Evolutionary conservation across 2,113 vertebrate genomes (phyloP).

Genomic region (Chionomys nivalis): DNA sequence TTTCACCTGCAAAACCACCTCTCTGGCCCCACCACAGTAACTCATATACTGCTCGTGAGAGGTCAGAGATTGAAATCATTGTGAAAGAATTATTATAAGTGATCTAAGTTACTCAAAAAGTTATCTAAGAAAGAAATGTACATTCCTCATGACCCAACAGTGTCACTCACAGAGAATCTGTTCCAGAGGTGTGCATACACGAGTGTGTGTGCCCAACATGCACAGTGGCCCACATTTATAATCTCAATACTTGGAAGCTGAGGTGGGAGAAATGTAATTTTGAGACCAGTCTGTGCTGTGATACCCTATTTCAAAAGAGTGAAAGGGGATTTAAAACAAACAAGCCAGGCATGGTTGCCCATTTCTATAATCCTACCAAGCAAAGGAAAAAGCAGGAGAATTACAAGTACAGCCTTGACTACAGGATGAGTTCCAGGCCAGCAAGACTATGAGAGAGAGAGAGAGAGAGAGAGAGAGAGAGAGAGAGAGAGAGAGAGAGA

Average conservation of each 20-base stretch:
- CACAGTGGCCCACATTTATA: not conserved
- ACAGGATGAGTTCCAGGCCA: not conserved
- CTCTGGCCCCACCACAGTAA: not conserved
- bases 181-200: not conserved
- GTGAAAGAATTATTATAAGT: slow-evolving; percentile 3
- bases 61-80: slow-evolving; percentile 1
- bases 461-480: too few species aligned
- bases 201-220: not conserved
- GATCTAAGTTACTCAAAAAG: not conserved
- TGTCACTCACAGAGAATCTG: not conserved
- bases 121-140: not conserved
- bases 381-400: not conserved
- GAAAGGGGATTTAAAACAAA: not conserved
- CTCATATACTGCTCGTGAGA: not conserved
- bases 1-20: too few species aligned
- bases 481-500: too few species aligned
- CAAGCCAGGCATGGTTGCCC: not conserved
- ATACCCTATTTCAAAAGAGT: not conserved
- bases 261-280: not conserved
- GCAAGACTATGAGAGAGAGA: not conserved
- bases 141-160: not conserved
- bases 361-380: not conserved
- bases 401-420: not conserved
- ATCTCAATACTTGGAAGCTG: not conserved
- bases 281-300: not conserved